Evolutionary conservation across 2,113 vertebrate genomes (phyloP).

Genomic region (Aix galericulata): DNA sequence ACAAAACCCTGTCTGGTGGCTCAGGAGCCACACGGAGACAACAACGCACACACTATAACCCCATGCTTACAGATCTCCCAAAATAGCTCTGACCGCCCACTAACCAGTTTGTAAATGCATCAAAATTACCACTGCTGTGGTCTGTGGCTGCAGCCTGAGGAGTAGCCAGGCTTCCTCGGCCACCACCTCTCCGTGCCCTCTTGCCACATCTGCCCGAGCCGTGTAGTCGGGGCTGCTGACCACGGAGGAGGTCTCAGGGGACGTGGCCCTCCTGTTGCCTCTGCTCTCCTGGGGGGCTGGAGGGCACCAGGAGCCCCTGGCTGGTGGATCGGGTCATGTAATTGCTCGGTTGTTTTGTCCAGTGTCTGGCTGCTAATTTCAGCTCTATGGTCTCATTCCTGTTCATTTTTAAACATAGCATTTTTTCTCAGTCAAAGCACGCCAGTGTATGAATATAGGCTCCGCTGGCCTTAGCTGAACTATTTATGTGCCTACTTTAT

Average conservation of each 20-base stretch:
- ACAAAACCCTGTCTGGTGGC: background rate
- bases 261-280: background rate
- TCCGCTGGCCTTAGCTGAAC: conserved; percentile 21
- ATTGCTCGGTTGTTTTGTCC: background rate
- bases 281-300: background rate
- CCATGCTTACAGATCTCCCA: background rate
- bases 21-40: background rate
- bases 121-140: background rate
- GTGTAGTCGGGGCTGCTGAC: background rate
- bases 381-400: background rate
- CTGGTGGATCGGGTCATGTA: background rate
- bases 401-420: background rate
- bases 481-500: background rate
- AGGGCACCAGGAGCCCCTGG: background rate
- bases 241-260: rapidly evolving
- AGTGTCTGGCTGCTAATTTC: conserved; percentile 14
- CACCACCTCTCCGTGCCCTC: background rate
- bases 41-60: background rate
- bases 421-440: conserved; percentile 13
- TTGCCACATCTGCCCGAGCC: background rate
- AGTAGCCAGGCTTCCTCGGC: background rate
- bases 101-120: background rate
- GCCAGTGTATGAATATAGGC: background rate
- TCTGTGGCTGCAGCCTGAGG: background rate
- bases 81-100: background rate